Conservation (phyloP, 2,113 vertebrate genomes). For the Falcunculus frontatus region DNA sequence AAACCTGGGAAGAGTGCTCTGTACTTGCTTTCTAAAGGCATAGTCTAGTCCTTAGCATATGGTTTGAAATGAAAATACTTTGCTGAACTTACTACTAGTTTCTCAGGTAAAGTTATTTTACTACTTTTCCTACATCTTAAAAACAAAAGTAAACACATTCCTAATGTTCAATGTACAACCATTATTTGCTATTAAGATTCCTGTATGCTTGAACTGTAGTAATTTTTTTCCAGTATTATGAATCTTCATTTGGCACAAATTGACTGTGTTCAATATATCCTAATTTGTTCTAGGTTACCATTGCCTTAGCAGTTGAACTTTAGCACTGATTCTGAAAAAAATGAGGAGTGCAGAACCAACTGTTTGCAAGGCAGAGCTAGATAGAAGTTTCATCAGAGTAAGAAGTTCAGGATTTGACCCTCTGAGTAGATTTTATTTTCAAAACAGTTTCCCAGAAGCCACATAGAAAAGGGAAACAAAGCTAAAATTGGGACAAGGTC, state of each 20-base stretch:
- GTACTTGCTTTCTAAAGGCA: neutral
- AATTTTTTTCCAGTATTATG: neutral
- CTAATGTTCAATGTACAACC: neutral
- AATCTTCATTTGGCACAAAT: neutral
- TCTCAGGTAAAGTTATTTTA: neutral
- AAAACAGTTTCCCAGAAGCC: constrained; percentile 31
- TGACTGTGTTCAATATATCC: neutral
- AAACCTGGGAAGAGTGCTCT: neutral
- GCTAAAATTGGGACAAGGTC: constrained; percentile 62
- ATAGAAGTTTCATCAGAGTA: neutral
- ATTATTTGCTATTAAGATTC: neutral
- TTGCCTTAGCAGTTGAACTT: neutral
- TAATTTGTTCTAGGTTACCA: neutral
- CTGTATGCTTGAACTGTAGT: neutral
- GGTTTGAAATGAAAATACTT: neutral
- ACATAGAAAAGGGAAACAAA: constrained; percentile 47
- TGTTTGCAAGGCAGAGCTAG: neutral
- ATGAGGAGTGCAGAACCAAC: neutral
- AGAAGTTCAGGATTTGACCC: constrained; percentile 17
- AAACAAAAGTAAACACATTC: neutral
- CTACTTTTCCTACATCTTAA: neutral
- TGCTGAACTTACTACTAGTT: neutral
- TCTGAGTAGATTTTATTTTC: constrained; percentile 25
- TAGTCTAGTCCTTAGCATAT: neutral
- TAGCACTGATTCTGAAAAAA: neutral